Conservation (phyloP, 2,797 vertebrate species). For the Microhierax caerulescens region DNA sequence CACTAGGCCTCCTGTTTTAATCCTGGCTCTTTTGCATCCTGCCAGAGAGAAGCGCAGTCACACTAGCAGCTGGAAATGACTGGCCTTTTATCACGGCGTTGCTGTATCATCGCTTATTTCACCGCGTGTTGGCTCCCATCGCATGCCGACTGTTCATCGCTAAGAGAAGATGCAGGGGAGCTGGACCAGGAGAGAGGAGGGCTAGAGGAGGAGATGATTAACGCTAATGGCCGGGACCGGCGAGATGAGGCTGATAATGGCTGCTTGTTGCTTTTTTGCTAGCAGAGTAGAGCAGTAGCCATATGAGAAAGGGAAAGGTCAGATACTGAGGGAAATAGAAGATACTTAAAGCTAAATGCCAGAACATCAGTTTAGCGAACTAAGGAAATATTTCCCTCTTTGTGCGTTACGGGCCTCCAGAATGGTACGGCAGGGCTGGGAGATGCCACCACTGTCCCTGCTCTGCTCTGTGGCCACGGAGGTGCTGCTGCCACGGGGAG, state of each 20-base stretch:
- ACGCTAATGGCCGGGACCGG: not conserved
- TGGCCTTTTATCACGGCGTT: not conserved
- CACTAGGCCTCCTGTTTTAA: not conserved
- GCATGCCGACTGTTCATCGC: accelerated
- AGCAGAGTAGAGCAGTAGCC: not conserved
- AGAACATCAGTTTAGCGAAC: slow-evolving; percentile 32
- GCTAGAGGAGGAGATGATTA: not conserved
- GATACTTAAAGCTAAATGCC: slow-evolving; percentile 64
- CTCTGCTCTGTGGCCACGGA: accelerated
- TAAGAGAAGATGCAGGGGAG: not conserved
- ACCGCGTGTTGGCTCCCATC: accelerated
- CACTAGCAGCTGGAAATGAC: not conserved
- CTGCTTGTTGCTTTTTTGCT: not conserved
- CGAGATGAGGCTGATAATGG: not conserved
- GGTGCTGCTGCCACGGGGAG: not conserved
- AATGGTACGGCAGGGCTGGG: not conserved
- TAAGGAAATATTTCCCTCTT: slow-evolving; percentile 32
- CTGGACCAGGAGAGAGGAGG: not conserved
- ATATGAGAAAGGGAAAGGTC: slow-evolving; percentile 43
- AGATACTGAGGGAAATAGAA: slow-evolving; percentile 33
- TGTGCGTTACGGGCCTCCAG: not conserved
- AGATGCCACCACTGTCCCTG: not conserved
- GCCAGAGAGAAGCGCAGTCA: not conserved
- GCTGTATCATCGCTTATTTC: not conserved
- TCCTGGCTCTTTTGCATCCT: not conserved